These are phyloP conservation scores for Leptinotarsa rubiginosa DNA, from an alignment of 2,888 invertebrate genomes.

Conservation along the genomic window DNA sequence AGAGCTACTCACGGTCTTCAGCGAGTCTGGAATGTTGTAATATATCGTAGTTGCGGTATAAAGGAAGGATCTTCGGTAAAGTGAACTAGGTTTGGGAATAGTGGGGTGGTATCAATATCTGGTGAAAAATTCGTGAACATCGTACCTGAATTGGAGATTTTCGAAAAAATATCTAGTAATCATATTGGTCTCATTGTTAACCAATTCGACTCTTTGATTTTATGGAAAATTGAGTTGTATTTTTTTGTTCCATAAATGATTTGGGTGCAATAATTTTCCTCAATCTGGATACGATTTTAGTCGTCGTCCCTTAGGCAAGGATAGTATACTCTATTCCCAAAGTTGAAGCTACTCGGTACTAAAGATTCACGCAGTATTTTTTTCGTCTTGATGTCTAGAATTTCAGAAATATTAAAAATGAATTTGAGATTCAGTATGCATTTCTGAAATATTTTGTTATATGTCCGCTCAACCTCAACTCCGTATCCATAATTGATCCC, in stretches of 20 bases:
- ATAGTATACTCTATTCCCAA: not conserved
- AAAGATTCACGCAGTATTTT: not conserved
- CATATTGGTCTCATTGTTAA: not conserved
- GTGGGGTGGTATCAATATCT: not conserved
- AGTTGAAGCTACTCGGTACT: not conserved
- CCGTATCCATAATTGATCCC: not conserved
- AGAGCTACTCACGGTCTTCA: not conserved
- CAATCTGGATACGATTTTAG: not conserved
- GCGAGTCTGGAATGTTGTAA: not conserved
- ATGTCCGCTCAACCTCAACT: not conserved
- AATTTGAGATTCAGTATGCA: not conserved
- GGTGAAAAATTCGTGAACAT: not conserved
- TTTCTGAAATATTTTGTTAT: not conserved
- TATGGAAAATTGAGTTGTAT: not conserved
- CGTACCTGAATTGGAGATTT: not conserved
- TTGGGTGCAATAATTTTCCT: not conserved
- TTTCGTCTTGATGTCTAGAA: not conserved
- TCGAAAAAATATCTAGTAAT: not conserved
- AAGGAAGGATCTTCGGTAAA: not conserved
- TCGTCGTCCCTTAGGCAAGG: not conserved
- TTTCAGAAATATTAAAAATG: not conserved
- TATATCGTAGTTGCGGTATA: not conserved
- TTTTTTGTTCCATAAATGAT: constrained; percentile 10
- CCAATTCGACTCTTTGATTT: not conserved
- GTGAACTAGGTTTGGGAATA: not conserved